A percentile compares a stretch with the other conserved stretches of the same genome.
Conservation (phyloP, 1,140 invertebrate genomes). For the Bombus huntii region DNA sequence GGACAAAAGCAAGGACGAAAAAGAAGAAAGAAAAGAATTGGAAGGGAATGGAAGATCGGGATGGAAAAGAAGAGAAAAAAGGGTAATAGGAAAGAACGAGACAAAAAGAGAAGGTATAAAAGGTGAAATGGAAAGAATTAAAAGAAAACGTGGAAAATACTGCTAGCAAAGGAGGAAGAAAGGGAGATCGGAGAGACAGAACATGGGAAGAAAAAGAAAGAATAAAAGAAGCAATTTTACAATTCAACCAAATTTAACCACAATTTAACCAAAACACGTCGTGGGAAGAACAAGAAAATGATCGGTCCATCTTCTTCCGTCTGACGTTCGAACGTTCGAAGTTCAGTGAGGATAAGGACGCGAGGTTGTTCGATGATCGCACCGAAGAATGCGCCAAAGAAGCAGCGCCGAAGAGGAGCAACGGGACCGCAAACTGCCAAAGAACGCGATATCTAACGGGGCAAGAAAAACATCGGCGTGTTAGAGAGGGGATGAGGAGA, state of each 20-base stretch:
- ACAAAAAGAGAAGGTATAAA: too few species aligned
- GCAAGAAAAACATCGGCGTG: background rate
- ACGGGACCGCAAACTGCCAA: slow-evolving; percentile 12
- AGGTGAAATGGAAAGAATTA: too few species aligned
- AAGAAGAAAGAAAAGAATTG: background rate
- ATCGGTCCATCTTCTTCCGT: background rate
- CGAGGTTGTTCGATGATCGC: slow-evolving; percentile 3
- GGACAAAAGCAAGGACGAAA: background rate
- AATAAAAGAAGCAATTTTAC: background rate
- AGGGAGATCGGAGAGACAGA: too few species aligned
- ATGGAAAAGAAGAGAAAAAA: background rate
- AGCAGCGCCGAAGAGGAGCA: slow-evolving; percentile 1
- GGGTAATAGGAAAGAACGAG: background rate
- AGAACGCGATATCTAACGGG: slow-evolving; percentile 21
- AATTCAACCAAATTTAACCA: too few species aligned
- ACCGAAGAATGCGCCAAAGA: slow-evolving; percentile 22
- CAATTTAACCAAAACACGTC: background rate
- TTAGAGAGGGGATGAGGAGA: background rate
- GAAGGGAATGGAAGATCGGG: background rate
- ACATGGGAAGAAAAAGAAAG: background rate
- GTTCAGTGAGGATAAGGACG: background rate
- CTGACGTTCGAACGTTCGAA: background rate
- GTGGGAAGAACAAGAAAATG: background rate
- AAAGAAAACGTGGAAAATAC: background rate
- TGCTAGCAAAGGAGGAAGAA: background rate